These are phyloP conservation scores for Saxidomus purpurata DNA, from an alignment of 1,140 invertebrate genomes.

Conservation along the genomic window DNA sequence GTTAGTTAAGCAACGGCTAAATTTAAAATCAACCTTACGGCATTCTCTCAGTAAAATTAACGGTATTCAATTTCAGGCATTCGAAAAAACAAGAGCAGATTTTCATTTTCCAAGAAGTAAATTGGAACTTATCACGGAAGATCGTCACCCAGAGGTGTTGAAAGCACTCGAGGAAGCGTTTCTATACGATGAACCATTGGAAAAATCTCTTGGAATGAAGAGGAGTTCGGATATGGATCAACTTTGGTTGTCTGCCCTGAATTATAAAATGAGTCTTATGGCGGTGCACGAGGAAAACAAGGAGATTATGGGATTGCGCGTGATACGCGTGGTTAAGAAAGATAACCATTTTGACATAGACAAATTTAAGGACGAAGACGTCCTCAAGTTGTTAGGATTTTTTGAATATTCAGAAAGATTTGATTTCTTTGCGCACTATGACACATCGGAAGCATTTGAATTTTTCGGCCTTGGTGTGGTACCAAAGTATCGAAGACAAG, in stretches of 20 bases:
- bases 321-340: neutral
- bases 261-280: neutral
- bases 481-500: neutral
- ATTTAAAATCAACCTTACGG: no score
- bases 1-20: no score
- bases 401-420: neutral
- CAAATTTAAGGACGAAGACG: neutral
- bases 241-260: neutral
- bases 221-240: neutral
- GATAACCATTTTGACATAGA: neutral
- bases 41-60: no score
- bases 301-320: neutral
- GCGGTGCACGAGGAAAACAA: neutral
- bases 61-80: no score
- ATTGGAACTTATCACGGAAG: neutral
- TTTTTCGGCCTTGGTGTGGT: conserved; percentile 36
- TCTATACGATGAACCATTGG: neutral
- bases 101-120: neutral
- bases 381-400: neutral
- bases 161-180: neutral
- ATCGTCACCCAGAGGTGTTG: neutral
- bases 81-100: neutral
- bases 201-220: neutral
- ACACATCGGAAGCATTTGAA: neutral
- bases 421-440: conserved; percentile 6